Base-by-base conservation (phyloP, 2,888 invertebrate genomes). In the Phaedon cochleariae region DNA sequence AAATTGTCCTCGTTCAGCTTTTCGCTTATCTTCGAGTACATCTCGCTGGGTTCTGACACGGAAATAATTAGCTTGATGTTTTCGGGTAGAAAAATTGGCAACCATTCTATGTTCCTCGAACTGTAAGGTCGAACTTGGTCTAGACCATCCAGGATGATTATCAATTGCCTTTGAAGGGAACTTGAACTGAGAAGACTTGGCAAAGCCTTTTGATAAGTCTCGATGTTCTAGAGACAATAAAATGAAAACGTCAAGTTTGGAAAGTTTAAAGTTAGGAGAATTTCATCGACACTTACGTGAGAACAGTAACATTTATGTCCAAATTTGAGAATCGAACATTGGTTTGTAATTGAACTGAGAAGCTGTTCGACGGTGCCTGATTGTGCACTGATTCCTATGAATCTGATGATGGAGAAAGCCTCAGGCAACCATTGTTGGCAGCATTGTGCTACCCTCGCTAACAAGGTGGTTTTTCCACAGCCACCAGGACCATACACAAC, bases 391-490 rank as follows among this genome's bases (percentile, higher is more conserved):
- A 90, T 85, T 48, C 89, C 89, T 41, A 90, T 87, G 78, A 90
- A 91, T 77, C 92, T 87, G 76, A 80, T 79, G 68, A 86, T 79
- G 34, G 82, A 72, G 69, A 83, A 82, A 3, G 89, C 85, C 78
- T 91, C 90, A 1, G 89, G 89, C 65, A 88, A 85, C 86, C 89
- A 89, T 41, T 86, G 82, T 54, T 89, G 88, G 62, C 90, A 88
- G 54, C 88, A 86, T 53, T 90, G 87, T 53, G 90, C 90, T 9
- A 92, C 89, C 69, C 92, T 87, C 0, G 95, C 92, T 37, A 93
- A 86, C 5, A 94, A 84, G 0, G 92, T 92, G 2, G 93, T 93
- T 83, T 95, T 95, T 0, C 95, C 95, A 81, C 92, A 91, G 10
- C 95, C 95, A n/a, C 90, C 87, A 22, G 90, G 88, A 0, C 94